Conservation (phyloP, 2,113 vertebrate species). For the Centropus unirufus region DNA sequence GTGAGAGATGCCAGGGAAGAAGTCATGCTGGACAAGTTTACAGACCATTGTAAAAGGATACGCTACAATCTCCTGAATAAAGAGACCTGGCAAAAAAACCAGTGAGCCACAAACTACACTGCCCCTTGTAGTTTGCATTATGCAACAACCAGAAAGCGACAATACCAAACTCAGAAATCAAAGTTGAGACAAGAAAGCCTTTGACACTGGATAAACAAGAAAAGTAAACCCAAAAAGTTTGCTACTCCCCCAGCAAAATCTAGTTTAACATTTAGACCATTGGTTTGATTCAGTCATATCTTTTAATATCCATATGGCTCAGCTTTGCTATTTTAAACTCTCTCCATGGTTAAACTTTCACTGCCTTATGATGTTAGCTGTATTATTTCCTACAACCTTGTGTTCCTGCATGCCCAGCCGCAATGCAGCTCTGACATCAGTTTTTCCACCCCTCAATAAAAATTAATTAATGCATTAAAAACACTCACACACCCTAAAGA, state of each 20-base stretch:
- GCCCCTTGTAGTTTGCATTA: not conserved
- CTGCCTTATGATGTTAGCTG: constrained; percentile 31
- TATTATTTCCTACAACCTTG: constrained; percentile 57
- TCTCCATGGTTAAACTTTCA: constrained; percentile 34
- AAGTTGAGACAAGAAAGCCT: not conserved
- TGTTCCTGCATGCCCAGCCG: not conserved
- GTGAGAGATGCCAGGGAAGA: not conserved
- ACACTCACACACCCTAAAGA: constrained; percentile 25
- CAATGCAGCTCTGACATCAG: constrained; percentile 58
- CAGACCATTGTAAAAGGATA: not conserved
- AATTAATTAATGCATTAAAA: constrained; percentile 63
- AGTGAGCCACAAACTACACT: not conserved
- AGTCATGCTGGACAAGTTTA: constrained; percentile 10
- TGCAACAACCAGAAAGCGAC: not conserved
- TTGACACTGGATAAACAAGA: not conserved
- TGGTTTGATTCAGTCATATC: constrained; percentile 65
- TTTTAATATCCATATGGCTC: constrained; percentile 67
- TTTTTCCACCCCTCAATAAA: constrained; percentile 62
- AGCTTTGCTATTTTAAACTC: constrained; percentile 65
- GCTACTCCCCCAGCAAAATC: not conserved
- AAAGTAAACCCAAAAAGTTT: not conserved
- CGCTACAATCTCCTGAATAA: not conserved
- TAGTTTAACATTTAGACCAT: constrained; percentile 31
- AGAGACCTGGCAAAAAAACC: not conserved
- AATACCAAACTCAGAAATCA: not conserved